Evolutionary conservation across 1,140 invertebrate species (phyloP).

Genomic region (Bathynomus jamesi): DNA sequence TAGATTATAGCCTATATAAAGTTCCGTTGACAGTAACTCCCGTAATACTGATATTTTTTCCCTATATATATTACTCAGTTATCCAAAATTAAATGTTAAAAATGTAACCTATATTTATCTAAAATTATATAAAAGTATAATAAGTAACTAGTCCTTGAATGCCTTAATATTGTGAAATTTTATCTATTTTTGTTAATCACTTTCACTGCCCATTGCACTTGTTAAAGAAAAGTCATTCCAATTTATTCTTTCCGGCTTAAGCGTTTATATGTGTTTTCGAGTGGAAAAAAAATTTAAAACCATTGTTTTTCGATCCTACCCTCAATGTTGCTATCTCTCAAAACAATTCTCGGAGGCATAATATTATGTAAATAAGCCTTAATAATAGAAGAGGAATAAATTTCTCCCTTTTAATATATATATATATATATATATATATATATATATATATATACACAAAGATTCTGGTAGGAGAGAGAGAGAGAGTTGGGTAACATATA

Average conservation of each 20-base stretch:
- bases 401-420: not conserved
- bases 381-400: not conserved
- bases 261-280: not conserved
- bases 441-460: not conserved
- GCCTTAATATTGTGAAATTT: not conserved
- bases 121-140: too few relatives aligned
- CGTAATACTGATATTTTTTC: not conserved
- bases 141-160: not conserved
- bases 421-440: not conserved
- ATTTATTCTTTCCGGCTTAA: not conserved
- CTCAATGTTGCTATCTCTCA: not conserved
- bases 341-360: not conserved
- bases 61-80: not conserved
- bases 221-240: not conserved
- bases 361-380: conserved; percentile 1
- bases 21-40: not conserved
- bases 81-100: not conserved
- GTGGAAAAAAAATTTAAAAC: too few relatives aligned
- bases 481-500: not conserved
- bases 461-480: not conserved
- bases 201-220: not conserved
- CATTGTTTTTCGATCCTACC: not conserved
- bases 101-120: not conserved
- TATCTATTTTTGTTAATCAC: not conserved
- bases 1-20: not conserved